These are phyloP conservation scores for Ferdinandea cuprea DNA, from an alignment of 2,888 invertebrate genomes.

Conservation along the genomic window DNA sequence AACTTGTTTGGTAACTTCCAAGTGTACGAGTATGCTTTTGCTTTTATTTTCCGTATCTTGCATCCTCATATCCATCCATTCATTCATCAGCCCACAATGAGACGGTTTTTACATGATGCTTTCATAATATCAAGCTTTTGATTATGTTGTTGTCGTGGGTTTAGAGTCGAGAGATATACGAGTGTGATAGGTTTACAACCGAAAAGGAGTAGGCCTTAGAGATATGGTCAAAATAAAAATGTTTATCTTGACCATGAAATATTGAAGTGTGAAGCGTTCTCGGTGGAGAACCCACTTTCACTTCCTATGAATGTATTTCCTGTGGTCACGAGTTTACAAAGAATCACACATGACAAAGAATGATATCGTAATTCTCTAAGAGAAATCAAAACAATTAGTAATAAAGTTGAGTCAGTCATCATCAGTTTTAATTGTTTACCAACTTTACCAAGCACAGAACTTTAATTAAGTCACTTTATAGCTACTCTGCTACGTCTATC, in stretches of 20 bases:
- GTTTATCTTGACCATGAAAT: constrained; percentile 8
- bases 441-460: no score
- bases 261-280: neutral
- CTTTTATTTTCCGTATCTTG: constrained; percentile 1
- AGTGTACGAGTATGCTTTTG: neutral
- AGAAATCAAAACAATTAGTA: no score
- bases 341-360: no score
- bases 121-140: constrained; percentile 45
- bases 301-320: neutral
- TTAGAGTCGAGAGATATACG: neutral
- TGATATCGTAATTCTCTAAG: no score
- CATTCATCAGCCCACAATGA: neutral
- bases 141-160: constrained; percentile 11
- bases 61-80: constrained; percentile 16
- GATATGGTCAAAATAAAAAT: neutral
- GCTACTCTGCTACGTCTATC: neutral
- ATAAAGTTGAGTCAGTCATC: no score
- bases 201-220: neutral
- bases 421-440: no score
- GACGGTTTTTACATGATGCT: constrained; percentile 36
- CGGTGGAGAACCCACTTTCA: neutral
- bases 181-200: neutral
- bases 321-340: neutral
- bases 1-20: constrained; percentile 41
- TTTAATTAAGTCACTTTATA: constrained; percentile 45